phyloP scores from a whole-genome alignment of 2,113 vertebrate genomes.

The Microcebus ravelobensis region DNA sequence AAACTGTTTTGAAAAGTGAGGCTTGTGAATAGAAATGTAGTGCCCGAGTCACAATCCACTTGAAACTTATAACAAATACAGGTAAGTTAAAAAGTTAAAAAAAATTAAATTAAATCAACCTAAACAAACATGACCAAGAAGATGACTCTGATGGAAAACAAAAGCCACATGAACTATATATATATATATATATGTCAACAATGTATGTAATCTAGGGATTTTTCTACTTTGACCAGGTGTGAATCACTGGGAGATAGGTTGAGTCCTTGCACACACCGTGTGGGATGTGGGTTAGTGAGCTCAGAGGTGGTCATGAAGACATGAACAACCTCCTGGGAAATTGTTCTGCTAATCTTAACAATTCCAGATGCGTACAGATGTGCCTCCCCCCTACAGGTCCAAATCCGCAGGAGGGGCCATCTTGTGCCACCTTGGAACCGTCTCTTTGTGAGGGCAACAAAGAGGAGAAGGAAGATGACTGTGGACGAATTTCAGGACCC shows the following conservation, averaged over 20 bases:
- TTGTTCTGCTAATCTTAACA: rapidly evolving
- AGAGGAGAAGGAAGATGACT: conserved; percentile 44
- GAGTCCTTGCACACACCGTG: rapidly evolving
- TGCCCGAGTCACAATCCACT: too few species aligned
- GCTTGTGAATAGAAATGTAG: too few species aligned
- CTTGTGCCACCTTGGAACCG: conserved; percentile 44
- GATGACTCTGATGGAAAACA: background rate
- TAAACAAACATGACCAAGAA: background rate
- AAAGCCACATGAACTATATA: rapidly evolving
- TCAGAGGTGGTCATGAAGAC: rapidly evolving
- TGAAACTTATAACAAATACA: too few species aligned
- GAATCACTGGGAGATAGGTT: background rate
- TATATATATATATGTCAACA: too few species aligned
- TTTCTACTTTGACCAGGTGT: background rate
- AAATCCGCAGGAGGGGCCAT: conserved; percentile 44
- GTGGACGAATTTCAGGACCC: conserved; percentile 31
- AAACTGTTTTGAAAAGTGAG: too few species aligned
- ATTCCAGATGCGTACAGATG: background rate
- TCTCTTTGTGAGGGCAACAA: conserved; percentile 7
- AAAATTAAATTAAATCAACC: too few species aligned
- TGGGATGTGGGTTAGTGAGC: background rate
- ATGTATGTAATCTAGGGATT: background rate
- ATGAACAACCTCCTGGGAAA: background rate
- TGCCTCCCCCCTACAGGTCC: conserved; percentile 45
- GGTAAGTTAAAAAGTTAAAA: too few species aligned